phyloP scores from a whole-genome alignment of 2,888 invertebrate genomes.

The Drosophila atroscutellata region DNA sequence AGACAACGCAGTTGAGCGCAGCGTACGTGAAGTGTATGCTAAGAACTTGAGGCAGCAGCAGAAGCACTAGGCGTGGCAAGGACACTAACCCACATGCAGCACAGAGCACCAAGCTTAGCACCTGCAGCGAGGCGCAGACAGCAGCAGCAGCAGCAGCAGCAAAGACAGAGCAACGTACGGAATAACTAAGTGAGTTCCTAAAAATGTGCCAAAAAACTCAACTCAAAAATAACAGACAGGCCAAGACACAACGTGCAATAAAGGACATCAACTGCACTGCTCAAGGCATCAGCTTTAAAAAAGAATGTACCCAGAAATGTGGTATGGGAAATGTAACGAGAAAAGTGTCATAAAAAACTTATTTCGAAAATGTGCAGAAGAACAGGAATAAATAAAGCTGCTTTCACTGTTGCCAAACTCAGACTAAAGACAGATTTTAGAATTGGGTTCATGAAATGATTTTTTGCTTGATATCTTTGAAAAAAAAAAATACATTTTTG shows the following conservation, averaged over 20 bases:
- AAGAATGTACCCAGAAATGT: not conserved
- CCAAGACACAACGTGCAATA: constrained; percentile 22
- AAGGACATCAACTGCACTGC: constrained; percentile 40
- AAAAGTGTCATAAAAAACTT: not conserved
- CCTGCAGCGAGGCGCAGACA: constrained; percentile 62
- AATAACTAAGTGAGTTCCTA: constrained; percentile 66
- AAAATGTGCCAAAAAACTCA: constrained; percentile 28
- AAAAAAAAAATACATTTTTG: not conserved
- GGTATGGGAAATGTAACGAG: not conserved
- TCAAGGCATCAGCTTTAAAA: constrained; percentile 18
- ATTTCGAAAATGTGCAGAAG: not conserved
- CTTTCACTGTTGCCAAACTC: not conserved
- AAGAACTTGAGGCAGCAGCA: constrained; percentile 54
- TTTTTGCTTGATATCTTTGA: not conserved
- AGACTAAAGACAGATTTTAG: not conserved
- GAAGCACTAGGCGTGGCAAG: constrained; percentile 47
- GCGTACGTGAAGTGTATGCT: constrained; percentile 74
- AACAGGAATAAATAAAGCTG: not conserved
- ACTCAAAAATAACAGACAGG: constrained; percentile 35
- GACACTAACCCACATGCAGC: constrained; percentile 55
- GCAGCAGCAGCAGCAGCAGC: constrained; percentile 3
- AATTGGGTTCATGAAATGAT: not conserved
- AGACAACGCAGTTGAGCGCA: constrained; percentile 65
- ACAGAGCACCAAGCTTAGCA: constrained; percentile 60
- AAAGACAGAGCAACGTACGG: constrained; percentile 61